Evolutionary conservation across 2,888 invertebrate species (phyloP).

Genomic region (Octonoba sinensis): DNA sequence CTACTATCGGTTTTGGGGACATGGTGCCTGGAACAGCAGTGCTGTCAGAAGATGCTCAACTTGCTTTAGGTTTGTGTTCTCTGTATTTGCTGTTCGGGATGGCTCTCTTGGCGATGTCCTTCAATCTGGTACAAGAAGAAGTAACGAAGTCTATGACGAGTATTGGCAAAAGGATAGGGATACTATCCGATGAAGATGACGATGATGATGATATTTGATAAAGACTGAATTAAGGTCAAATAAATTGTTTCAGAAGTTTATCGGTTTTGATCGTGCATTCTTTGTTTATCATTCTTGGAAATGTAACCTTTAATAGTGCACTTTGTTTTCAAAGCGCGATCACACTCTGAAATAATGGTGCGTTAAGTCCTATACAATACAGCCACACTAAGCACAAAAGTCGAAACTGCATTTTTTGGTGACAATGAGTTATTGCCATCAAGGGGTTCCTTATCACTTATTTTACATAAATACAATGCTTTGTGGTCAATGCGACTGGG

Average conservation of each 20-base stretch:
- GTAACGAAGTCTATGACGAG: constrained; percentile 89
- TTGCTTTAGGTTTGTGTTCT: constrained; percentile 87
- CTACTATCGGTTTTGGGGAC: constrained; percentile 93
- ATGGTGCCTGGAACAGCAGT: constrained; percentile 87
- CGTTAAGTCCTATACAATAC: too few relatives aligned
- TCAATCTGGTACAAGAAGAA: constrained; percentile 95
- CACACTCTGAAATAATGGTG: too few relatives aligned
- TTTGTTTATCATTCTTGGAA: too few relatives aligned
- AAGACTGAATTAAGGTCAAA: too few relatives aligned
- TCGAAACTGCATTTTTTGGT: too few relatives aligned
- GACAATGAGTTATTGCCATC: too few relatives aligned
- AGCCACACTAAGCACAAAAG: too few relatives aligned
- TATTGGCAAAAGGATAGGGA: constrained; percentile 87
- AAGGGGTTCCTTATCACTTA: too few relatives aligned
- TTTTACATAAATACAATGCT: too few relatives aligned
- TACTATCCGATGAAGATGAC: constrained; percentile 79
- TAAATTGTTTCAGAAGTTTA: too few relatives aligned
- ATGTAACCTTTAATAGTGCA: not conserved
- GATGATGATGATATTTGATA: constrained; percentile 54
- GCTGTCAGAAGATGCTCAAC: constrained; percentile 72
- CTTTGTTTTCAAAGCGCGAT: not conserved
- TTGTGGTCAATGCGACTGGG: too few relatives aligned
- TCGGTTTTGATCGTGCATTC: too few relatives aligned
- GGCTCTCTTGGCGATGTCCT: constrained; percentile 94
- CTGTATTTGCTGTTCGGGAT: constrained; percentile 94